These are phyloP conservation scores for Chymomyza fuscimana DNA, from an alignment of 2,888 invertebrate genomes.

Conservation along the genomic window DNA sequence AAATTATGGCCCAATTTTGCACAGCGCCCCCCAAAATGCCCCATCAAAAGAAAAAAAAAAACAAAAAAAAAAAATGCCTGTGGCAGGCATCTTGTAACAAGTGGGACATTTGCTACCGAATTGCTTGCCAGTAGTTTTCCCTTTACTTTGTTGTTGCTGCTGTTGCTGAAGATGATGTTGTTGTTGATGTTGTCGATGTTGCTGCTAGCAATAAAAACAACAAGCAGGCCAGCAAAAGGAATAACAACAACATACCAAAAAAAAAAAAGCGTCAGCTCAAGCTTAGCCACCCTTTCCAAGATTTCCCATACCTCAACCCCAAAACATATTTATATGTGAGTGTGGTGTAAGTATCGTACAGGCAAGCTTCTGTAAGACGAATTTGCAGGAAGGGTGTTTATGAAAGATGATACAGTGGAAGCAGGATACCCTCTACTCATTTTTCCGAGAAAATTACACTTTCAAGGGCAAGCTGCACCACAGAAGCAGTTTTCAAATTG, in stretches of 20 bases:
- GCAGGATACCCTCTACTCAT: too few species aligned
- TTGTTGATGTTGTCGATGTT: slow-evolving; percentile 40
- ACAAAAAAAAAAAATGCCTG: neutral
- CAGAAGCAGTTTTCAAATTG: too few species aligned
- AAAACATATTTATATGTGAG: neutral
- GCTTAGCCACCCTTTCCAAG: slow-evolving; percentile 56
- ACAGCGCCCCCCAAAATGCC: neutral
- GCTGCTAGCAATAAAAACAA: slow-evolving; percentile 69
- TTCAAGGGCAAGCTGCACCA: too few species aligned
- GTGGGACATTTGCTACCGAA: slow-evolving; percentile 68
- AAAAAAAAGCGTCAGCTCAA: neutral
- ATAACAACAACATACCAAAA: neutral
- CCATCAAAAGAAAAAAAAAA: neutral
- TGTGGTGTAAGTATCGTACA: neutral
- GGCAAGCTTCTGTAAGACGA: neutral
- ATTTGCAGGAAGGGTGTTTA: neutral
- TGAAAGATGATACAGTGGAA: too few species aligned
- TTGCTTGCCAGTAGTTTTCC: slow-evolving; percentile 33
- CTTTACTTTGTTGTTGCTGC: slow-evolving; percentile 25
- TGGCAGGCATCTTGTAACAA: slow-evolving; percentile 48
- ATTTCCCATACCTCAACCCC: neutral
- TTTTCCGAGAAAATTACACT: too few species aligned
- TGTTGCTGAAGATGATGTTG: slow-evolving; percentile 24
- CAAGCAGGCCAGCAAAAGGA: slow-evolving; percentile 19
- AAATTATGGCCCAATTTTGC: slow-evolving; percentile 71